Conservation (phyloP, 92 coral and sea anemone species). For the Paramuricea clavata region DNA sequence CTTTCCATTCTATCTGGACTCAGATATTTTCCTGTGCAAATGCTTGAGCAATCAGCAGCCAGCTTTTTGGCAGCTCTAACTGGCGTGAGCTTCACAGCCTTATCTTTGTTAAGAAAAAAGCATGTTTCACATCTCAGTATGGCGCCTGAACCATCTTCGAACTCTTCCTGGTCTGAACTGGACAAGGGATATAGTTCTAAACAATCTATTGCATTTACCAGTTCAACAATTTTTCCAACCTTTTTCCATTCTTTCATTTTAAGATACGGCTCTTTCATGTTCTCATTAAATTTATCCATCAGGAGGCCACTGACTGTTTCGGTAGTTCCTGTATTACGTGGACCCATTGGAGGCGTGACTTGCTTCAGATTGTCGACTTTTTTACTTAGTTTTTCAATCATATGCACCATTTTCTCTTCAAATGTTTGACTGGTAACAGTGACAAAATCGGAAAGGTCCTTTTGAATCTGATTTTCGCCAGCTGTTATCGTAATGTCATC, state of each 20-base stretch:
- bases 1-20: neutral
- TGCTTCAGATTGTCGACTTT: no score
- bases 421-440: no score
- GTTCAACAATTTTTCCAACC: neutral
- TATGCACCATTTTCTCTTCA: no score
- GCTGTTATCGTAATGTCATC: no score
- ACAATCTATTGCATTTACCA: neutral
- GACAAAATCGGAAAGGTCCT: no score
- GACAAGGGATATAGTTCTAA: constrained; percentile 13
- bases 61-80: neutral
- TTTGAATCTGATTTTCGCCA: no score
- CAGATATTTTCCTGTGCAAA: neutral
- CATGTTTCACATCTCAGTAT: neutral
- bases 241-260: constrained; percentile 2
- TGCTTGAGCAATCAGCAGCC: neutral
- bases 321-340: no score
- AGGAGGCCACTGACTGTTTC: no score
- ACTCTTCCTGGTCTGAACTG: neutral
- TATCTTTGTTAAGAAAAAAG: neutral
- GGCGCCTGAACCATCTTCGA: constrained; percentile 6
- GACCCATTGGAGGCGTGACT: no score
- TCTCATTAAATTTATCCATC: neutral
- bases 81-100: neutral
- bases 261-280: neutral
- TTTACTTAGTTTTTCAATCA: no score